Percentiles rank a stretch among this genome's conserved stretches.
phyloP scores from a whole-genome alignment of 2,113 vertebrate genomes.

The Polypterus bichir region DNA sequence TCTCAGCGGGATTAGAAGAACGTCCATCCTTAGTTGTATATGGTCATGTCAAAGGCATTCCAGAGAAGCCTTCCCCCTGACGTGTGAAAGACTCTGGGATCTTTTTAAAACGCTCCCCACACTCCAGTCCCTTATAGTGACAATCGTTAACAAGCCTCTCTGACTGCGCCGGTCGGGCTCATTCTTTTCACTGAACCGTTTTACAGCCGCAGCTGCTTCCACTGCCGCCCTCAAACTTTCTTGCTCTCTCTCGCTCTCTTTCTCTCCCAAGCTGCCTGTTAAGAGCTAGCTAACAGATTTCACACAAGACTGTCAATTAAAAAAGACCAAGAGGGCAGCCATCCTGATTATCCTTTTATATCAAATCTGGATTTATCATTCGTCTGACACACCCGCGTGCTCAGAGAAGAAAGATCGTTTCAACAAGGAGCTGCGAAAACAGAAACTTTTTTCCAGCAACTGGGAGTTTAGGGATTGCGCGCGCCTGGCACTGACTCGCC shows the following conservation, averaged over 20 bases:
- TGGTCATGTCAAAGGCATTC: conserved; percentile 64
- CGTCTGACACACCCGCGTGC: conserved; percentile 26
- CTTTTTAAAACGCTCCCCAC: conserved; percentile 36
- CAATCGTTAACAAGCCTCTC: conserved; percentile 25
- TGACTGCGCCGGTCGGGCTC: not conserved
- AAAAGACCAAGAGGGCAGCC: conserved; percentile 24
- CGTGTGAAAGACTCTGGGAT: conserved; percentile 36
- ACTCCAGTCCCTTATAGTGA: conserved; percentile 20
- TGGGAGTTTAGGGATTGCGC: conserved; percentile 12
- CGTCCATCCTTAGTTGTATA: conserved; percentile 42
- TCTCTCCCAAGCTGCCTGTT: conserved; percentile 17
- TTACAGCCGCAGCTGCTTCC: no score
- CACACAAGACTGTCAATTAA: conserved; percentile 40
- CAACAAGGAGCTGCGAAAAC: conserved; percentile 34
- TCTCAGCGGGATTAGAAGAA: conserved; percentile 38
- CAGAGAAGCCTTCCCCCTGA: conserved; percentile 61
- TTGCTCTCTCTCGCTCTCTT: no score
- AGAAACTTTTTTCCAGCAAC: conserved; percentile 9
- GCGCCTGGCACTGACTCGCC: conserved; percentile 30
- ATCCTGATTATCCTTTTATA: conserved; percentile 31
- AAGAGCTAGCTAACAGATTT: conserved; percentile 27
- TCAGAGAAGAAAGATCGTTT: conserved; percentile 20
- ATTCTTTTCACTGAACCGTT: no score
- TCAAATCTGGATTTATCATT: conserved; percentile 38
- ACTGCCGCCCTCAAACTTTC: no score